These are phyloP conservation scores for Chelonus insularis DNA, from an alignment of 1,140 invertebrate species.

Conservation along the genomic window DNA sequence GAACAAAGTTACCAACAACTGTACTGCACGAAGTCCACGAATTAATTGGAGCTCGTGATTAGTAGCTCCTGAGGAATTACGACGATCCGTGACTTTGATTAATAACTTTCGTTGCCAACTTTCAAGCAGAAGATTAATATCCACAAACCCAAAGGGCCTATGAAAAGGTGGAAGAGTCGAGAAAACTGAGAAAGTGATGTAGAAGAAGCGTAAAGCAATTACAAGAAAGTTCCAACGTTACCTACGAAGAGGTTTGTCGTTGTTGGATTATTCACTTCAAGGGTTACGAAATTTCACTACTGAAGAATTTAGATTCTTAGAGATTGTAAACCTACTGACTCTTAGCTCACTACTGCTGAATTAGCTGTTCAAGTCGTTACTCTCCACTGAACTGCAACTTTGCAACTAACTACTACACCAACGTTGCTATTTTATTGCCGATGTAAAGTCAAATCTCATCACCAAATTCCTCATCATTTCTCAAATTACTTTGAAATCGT, in stretches of 20 bases:
- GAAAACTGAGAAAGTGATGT: not conserved
- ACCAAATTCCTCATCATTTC: not conserved
- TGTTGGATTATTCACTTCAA: conserved; percentile 2
- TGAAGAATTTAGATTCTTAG: not conserved
- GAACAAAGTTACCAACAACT: not conserved
- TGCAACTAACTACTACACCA: not conserved
- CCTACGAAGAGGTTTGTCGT: conserved; percentile 38
- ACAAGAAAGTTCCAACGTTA: conserved; percentile 40
- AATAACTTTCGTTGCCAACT: conserved; percentile 49
- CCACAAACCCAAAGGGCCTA: conserved; percentile 18
- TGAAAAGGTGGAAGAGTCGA: conserved; percentile 6
- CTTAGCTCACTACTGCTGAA: not conserved
- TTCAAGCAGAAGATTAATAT: conserved; percentile 50
- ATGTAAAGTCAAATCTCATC: too few relatives aligned
- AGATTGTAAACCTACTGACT: not conserved
- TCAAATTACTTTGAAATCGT: too few relatives aligned
- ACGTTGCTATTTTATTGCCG: too few relatives aligned
- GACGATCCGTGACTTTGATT: conserved; percentile 46
- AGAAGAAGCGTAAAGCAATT: conserved; percentile 16
- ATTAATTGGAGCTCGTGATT: conserved; percentile 51
- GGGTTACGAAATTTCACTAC: not conserved
- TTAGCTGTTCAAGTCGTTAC: conserved; percentile 2
- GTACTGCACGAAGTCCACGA: conserved; percentile 27
- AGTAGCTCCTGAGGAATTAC: conserved; percentile 47
- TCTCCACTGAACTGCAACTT: not conserved